Evolutionary conservation across 1,140 invertebrate species (phyloP).

Genomic region (Yoshiicerus persimilis): DNA sequence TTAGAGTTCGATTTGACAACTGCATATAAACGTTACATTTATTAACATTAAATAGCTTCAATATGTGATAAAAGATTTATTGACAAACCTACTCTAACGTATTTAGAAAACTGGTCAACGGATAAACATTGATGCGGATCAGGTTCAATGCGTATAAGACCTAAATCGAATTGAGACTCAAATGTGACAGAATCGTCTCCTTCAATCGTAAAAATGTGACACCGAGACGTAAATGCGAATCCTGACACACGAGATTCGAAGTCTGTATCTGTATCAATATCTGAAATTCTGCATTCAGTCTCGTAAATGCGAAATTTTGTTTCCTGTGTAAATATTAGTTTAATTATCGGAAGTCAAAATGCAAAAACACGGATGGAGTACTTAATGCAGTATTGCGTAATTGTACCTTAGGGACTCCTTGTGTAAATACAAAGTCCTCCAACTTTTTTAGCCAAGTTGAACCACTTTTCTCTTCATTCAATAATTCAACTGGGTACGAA

Average conservation of each 20-base stretch:
- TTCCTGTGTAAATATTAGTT: constrained; percentile 38
- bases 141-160: constrained; percentile 48
- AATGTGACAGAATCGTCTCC: constrained; percentile 34
- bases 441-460: constrained; percentile 26
- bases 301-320: constrained; percentile 48
- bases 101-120: constrained; percentile 49
- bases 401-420: constrained; percentile 46
- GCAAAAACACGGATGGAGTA: no score
- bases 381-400: not conserved
- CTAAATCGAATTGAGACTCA: constrained; percentile 47
- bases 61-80: not conserved
- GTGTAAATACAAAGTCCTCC: constrained; percentile 44
- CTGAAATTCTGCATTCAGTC: constrained; percentile 46
- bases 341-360: no score
- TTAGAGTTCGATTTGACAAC: constrained; percentile 38
- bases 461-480: no score
- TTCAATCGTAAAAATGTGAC: constrained; percentile 28
- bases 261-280: constrained; percentile 26
- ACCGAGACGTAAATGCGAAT: constrained; percentile 46
- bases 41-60: not conserved
- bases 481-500: not conserved
- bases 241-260: constrained; percentile 44
- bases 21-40: not conserved
- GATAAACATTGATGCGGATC: constrained; percentile 46
- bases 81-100: constrained; percentile 37